Base-by-base conservation (phyloP, 2,113 vertebrate species). In the Platichthys stellatus region DNA sequence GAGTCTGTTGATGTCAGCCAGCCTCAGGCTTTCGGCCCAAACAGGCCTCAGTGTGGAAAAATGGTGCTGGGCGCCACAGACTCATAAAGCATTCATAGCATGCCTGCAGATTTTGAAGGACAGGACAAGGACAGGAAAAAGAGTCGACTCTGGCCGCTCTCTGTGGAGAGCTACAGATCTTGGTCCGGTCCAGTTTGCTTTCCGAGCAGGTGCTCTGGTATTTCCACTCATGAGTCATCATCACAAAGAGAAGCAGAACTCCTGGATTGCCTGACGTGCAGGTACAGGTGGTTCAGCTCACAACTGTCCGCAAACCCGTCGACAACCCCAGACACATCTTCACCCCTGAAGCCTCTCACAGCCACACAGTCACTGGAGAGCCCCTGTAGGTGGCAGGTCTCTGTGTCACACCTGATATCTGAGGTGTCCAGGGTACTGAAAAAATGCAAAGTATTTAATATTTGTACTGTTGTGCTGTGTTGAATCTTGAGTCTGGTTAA, bases 401-500 rank as follows among this genome's bases (percentile, higher is more conserved):
- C 35, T 38, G 35, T 38, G 35, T 38, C 35, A 9, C 2, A 9
- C 43, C 43, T 49, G 45, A 18, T 1, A 49, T 49, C 17, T 54
- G 51, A 21, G 51, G 53, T 54, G n/a, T 21, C 3, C 53, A 54
- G 53, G n/a, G 2, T 11, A 13, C 40, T 13, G 40, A 43, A n/a
- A 26, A 24, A 65, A 40, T 23, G 56, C n/a, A 58, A 59, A 65
- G 7, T 35, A 56, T 45, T 6, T 43, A 26, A 31, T 40, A 23
- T 21, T 17, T 43, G 11, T 15, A 10, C 23, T 69, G 24, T 66
- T 72, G 4, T 64, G 54, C 56, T 67, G 68, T 35, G 51, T 57
- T 57, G n/a, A 35, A 58, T 76, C 31, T 60, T 74, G 45, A 3
- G 9, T 51, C 56, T 72, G 15, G 31, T 66, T 74, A 75, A 54